A percentile compares a stretch with the other conserved stretches of the same genome.
phyloP scores from a whole-genome alignment of 2,113 vertebrate species.

The Osmerus eperlanus region DNA sequence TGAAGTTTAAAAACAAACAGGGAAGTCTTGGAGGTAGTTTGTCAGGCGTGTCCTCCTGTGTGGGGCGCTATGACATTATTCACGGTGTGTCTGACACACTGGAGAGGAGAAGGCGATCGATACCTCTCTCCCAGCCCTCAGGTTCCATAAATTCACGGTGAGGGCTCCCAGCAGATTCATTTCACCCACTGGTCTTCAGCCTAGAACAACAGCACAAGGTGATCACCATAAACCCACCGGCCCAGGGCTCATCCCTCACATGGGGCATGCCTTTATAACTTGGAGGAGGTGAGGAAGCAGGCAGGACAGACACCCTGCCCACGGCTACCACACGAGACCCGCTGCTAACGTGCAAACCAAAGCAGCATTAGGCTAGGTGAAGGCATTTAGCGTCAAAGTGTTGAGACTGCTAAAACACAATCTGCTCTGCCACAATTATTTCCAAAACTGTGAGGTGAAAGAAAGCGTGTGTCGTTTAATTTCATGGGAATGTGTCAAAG shows the following conservation, averaged over 20 bases:
- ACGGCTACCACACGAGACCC: not conserved
- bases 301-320: conserved; percentile 9
- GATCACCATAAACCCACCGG: conserved; percentile 74
- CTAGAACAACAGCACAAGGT: conserved; percentile 80
- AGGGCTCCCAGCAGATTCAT: conserved; percentile 74
- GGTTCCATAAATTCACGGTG: conserved; percentile 80
- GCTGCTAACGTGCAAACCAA: not conserved
- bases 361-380: not conserved
- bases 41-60: conserved; percentile 72
- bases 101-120: conserved; percentile 72
- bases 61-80: conserved; percentile 69
- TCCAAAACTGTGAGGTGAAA: conserved; percentile 19
- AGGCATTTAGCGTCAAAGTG: too few species aligned
- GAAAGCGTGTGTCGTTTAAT: conserved; percentile 34
- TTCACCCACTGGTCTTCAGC: conserved; percentile 81
- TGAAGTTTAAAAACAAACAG: not conserved
- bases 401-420: not conserved
- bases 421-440: not conserved
- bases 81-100: conserved; percentile 64
- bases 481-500: conserved; percentile 34
- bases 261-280: conserved; percentile 11
- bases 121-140: conserved; percentile 59
- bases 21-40: conserved; percentile 55
- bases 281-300: conserved; percentile 19
- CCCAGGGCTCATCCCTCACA: conserved; percentile 52